A percentile compares a stretch with the other conserved stretches of the same genome.
Conservation (phyloP, 2,797 vertebrate species). For the Gambusia yucatana region DNA sequence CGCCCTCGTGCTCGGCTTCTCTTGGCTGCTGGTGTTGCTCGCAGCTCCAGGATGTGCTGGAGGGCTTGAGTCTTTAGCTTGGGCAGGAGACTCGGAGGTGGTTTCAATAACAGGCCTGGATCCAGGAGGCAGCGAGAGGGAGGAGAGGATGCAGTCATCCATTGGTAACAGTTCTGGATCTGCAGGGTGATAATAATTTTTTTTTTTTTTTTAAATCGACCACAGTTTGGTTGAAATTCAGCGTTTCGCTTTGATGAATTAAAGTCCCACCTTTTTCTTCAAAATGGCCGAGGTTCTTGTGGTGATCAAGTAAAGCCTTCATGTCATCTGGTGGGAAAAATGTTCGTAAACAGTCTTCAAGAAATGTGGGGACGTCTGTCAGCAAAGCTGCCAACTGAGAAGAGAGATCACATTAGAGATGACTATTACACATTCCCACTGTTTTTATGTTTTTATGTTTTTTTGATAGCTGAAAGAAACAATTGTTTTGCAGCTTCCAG, state of each 20-base stretch:
- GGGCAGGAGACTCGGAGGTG: conserved; percentile 44
- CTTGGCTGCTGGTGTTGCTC: conserved; percentile 18
- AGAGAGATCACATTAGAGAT: conserved; percentile 31
- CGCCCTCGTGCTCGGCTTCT: conserved; percentile 39
- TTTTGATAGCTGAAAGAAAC: neutral
- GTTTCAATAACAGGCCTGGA: conserved; percentile 40
- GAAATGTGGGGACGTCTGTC: conserved; percentile 66
- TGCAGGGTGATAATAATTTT: conserved; percentile 14
- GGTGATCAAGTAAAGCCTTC: conserved; percentile 73
- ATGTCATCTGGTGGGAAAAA: conserved; percentile 74
- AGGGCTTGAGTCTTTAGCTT: conserved; percentile 32
- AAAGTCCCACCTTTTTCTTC: conserved; percentile 69
- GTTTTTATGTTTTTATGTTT: neutral
- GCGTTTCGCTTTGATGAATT: neutral
- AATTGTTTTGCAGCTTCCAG: neutral
- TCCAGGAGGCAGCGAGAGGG: conserved; percentile 71
- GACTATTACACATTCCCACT: conserved; percentile 10
- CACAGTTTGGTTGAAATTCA: neutral
- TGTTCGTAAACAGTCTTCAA: conserved; percentile 75
- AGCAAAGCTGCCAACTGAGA: conserved; percentile 72
- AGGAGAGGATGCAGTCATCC: conserved; percentile 80
- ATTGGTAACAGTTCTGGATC: conserved; percentile 73
- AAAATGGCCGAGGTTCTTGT: conserved; percentile 74
- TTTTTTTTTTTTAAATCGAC: too few relatives aligned
- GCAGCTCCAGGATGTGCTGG: conserved; percentile 35